These are phyloP conservation scores for Amphiprion clarkii DNA, from an alignment of 2,797 vertebrate species.

Conservation along the genomic window DNA sequence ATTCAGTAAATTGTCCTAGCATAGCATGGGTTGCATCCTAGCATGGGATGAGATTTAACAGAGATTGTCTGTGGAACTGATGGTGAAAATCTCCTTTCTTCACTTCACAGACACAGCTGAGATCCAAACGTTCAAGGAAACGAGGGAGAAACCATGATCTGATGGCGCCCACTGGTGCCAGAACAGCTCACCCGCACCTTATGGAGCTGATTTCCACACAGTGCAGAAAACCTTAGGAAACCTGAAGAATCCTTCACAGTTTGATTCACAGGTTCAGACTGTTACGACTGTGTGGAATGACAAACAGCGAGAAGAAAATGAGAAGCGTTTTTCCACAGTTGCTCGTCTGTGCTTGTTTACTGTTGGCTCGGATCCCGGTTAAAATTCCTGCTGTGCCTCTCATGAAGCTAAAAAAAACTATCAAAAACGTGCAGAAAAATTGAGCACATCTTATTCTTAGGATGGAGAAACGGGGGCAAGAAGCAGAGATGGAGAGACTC, in stretches of 20 bases:
- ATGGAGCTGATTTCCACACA: not conserved
- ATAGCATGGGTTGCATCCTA: not conserved
- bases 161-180: conserved; percentile 74
- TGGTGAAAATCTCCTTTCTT: conserved; percentile 18
- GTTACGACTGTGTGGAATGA: conserved; percentile 51
- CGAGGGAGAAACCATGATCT: conserved; percentile 37
- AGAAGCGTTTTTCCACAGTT: conserved; percentile 16
- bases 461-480: not conserved
- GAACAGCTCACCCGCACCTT: conserved; percentile 13
- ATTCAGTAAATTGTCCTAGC: conserved; percentile 18
- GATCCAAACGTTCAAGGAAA: not conserved
- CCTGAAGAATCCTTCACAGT: conserved; percentile 48
- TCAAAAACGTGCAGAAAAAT: conserved; percentile 27
- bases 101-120: conserved; percentile 4
- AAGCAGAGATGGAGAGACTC: conserved; percentile 8
- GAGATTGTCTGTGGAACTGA: conserved; percentile 39
- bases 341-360: conserved; percentile 5
- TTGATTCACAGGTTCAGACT: conserved; percentile 52
- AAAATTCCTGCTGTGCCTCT: conserved; percentile 40
- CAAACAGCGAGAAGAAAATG: conserved; percentile 11
- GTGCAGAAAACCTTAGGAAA: not conserved
- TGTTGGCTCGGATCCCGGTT: conserved; percentile 16
- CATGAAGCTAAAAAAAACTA: conserved; percentile 28
- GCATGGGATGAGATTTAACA: conserved; percentile 28
- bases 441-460: conserved; percentile 16